A percentile compares a stretch with the other conserved stretches of the same genome.
Evolutionary conservation across 2,113 vertebrate genomes (phyloP).

Genomic region (Caranx ignobilis): DNA sequence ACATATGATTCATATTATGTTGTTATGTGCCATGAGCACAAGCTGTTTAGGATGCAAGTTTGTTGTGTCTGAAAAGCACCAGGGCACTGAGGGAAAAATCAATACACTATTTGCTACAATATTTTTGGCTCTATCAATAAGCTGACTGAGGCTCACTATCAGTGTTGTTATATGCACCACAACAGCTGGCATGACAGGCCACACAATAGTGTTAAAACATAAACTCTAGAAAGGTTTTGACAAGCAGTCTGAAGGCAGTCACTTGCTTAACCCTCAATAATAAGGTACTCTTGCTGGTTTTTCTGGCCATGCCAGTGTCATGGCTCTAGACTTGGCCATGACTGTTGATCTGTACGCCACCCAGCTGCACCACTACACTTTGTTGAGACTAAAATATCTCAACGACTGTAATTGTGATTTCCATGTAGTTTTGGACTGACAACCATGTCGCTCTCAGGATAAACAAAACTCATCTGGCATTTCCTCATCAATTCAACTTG

Average conservation of each 20-base stretch:
- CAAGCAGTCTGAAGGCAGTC: constrained; percentile 7
- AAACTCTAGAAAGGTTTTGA: constrained; percentile 36
- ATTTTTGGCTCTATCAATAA: constrained; percentile 67
- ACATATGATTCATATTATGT: constrained; percentile 43
- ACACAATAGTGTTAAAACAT: constrained; percentile 37
- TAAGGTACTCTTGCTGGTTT: neutral
- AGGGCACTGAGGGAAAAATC: constrained; percentile 64
- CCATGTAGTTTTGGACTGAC: neutral
- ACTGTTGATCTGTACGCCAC: no score
- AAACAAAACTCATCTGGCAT: no score
- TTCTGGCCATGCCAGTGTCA: neutral
- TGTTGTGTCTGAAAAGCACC: constrained; percentile 68
- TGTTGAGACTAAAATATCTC: neutral
- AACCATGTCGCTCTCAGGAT: no score
- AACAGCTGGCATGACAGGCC: constrained; percentile 13
- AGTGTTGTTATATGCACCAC: constrained; percentile 15
- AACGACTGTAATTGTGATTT: neutral
- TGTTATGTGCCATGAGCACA: constrained; percentile 37
- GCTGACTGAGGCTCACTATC: constrained; percentile 29
- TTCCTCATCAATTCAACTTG: neutral
- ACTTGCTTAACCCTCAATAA: neutral
- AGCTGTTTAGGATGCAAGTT: constrained; percentile 47
- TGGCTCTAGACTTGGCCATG: neutral
- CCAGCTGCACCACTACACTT: neutral
- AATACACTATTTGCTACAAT: constrained; percentile 62